A percentile compares a stretch with the other conserved stretches of the same genome.
Conservation (phyloP, 2,888 invertebrate species). For the Atherix ibis region DNA sequence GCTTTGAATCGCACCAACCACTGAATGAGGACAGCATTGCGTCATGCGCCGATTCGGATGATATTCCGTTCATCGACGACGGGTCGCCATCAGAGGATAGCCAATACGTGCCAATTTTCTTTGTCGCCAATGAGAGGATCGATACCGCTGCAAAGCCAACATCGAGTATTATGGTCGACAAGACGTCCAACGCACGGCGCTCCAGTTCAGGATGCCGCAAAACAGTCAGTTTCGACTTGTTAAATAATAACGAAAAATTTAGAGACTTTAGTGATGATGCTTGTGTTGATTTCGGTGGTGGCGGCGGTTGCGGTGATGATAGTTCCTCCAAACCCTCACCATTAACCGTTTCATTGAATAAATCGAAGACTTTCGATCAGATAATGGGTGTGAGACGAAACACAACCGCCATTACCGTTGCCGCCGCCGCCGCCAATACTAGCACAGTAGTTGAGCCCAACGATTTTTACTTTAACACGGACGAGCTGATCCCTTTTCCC, state of each 20-base stretch:
- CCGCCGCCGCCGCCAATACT: not conserved
- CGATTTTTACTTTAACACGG: no score
- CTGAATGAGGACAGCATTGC: conserved; percentile 30
- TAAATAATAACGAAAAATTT: conserved; percentile 12
- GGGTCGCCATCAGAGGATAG: conserved; percentile 26
- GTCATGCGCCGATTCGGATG: conserved; percentile 26
- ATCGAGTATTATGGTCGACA: conserved; percentile 16
- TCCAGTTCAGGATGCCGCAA: conserved; percentile 22
- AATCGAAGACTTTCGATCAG: conserved; percentile 11
- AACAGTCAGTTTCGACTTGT: conserved; percentile 32
- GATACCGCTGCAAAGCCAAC: conserved; percentile 3
- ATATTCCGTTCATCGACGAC: conserved; percentile 34
- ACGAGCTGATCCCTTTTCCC: no score
- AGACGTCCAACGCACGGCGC: conserved; percentile 12
- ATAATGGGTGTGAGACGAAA: conserved; percentile 7
- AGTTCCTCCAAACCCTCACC: not conserved
- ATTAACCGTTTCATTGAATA: conserved; percentile 1
- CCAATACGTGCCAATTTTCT: conserved; percentile 14
- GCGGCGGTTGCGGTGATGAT: conserved; percentile 4
- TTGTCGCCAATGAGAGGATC: not conserved
- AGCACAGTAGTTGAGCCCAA: no score
- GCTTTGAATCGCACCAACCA: conserved; percentile 28
- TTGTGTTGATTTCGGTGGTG: no score
- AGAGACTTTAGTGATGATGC: conserved; percentile 8
- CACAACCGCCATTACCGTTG: not conserved